Evolutionary conservation across 2,113 vertebrate species (phyloP).

Genomic region (Trogon surrucura): DNA sequence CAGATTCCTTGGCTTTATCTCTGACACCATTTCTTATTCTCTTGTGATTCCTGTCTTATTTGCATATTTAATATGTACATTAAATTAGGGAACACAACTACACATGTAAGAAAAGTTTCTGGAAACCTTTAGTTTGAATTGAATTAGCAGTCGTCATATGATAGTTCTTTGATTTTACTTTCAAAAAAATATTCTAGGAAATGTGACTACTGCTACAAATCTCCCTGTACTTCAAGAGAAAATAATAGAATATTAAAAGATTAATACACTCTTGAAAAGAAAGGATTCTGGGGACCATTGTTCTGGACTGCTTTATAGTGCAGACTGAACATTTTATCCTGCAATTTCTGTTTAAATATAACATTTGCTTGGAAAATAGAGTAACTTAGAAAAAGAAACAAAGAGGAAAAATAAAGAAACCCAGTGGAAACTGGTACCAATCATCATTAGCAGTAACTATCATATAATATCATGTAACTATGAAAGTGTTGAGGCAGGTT

Average conservation of each 20-base stretch:
- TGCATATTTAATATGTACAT: background rate
- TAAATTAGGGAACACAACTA: background rate
- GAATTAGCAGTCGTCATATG: background rate
- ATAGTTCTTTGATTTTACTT: background rate
- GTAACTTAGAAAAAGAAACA: background rate
- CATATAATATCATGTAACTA: background rate
- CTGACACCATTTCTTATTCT: background rate
- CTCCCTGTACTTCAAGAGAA: background rate
- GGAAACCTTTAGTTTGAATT: background rate
- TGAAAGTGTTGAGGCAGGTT: background rate
- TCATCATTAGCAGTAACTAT: background rate
- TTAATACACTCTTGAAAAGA: background rate
- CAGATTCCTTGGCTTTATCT: background rate
- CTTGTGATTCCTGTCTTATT: background rate
- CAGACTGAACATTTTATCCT: background rate
- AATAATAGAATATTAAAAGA: background rate
- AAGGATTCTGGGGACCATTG: background rate
- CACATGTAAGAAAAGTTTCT: background rate
- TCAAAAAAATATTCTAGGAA: background rate
- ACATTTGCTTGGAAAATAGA: background rate
- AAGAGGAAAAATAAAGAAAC: background rate
- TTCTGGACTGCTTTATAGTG: background rate
- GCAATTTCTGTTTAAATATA: background rate
- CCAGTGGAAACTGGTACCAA: background rate
- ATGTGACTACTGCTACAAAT: background rate